Base-by-base conservation (phyloP, 2,888 invertebrate genomes). In the Lepas anatifera region DNA sequence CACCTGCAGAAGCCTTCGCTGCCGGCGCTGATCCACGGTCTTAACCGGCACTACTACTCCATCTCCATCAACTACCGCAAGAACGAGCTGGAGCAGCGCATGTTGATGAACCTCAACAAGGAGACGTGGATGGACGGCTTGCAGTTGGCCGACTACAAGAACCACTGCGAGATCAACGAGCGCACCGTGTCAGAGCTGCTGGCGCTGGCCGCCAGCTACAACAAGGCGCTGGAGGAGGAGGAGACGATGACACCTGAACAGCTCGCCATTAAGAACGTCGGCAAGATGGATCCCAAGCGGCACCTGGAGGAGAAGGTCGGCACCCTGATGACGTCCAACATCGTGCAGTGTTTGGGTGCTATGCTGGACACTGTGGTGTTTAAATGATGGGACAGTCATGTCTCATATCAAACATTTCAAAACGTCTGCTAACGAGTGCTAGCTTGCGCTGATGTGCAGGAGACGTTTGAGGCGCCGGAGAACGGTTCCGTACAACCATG, bases 221-320 rank as follows among this genome's bases (percentile, higher is more conserved):
- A 95, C 80, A 96, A 96, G 84, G 35, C 67, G 16, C 83, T 99
- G 72, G 98, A 99, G 81, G 99, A 99, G 77, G 99, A 99, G 80
- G 98, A 99, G 78, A 97, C 95, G 81, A 97, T 99, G 97, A 98
- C 98, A 6, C 94, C 96, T 1, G 97, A 98, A 81, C 98, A 99
- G 80, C 83, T 99, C 81, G 99, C 97, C 29, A 98, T 99, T 78
- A 99, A 99, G 81, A 99, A 99, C 83, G 98, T 99, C 72, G 99
- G 99, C 70, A 99, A 93, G 81, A 92, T 95, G 81, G 99, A 99
- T 81, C 99, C 99, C 32, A 99, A 99, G 83, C 87, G 99, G 76
- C 99, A 99, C 87, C 85, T 99, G 80, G 97, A 98, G 81, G 99
- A 99, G 80, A 95, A 97, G 82, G 97, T 75, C 29, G 95, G 96